Percentiles rank a stretch among this genome's conserved stretches.
Conservation (phyloP, 2,888 invertebrate species). For the Patella caerulea region DNA sequence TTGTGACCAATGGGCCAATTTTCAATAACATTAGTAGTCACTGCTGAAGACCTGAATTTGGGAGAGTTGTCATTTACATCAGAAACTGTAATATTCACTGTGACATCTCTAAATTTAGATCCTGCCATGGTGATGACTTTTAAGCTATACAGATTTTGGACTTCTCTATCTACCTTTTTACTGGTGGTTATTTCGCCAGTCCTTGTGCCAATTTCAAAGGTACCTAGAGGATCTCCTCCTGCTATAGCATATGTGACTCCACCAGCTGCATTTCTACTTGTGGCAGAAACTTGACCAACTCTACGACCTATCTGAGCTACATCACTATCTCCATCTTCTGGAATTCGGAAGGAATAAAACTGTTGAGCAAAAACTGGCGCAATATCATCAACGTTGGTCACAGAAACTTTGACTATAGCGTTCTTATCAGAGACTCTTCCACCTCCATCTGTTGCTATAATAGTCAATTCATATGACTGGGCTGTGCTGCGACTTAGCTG, state of each 20-base stretch:
- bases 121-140: slow-evolving; percentile 85
- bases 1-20: slow-evolving; percentile 95
- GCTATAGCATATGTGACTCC: slow-evolving; percentile 75
- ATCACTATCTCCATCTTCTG: slow-evolving; percentile 83
- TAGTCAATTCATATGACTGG: slow-evolving; percentile 82
- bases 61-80: slow-evolving; percentile 96
- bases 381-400: slow-evolving; percentile 48
- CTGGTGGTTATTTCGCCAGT: slow-evolving; percentile 85
- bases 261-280: slow-evolving; percentile 31
- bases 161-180: slow-evolving; percentile 87
- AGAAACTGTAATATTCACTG: slow-evolving; percentile 84
- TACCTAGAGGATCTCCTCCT: slow-evolving; percentile 83
- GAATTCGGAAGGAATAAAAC: slow-evolving; percentile 83
- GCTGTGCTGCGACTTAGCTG: slow-evolving; percentile 86
- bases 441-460: slow-evolving; percentile 78
- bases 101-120: slow-evolving; percentile 83
- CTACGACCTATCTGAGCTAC: slow-evolving; percentile 78
- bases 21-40: slow-evolving; percentile 82
- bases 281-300: slow-evolving; percentile 80
- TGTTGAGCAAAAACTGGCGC: slow-evolving; percentile 73
- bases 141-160: slow-evolving; percentile 82
- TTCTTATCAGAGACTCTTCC: slow-evolving; percentile 38
- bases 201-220: slow-evolving; percentile 85
- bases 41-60: slow-evolving; percentile 64
- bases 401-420: slow-evolving; percentile 56